Base-by-base conservation (phyloP, 2,113 vertebrate genomes). In the Phylloscopus trochiloides region DNA sequence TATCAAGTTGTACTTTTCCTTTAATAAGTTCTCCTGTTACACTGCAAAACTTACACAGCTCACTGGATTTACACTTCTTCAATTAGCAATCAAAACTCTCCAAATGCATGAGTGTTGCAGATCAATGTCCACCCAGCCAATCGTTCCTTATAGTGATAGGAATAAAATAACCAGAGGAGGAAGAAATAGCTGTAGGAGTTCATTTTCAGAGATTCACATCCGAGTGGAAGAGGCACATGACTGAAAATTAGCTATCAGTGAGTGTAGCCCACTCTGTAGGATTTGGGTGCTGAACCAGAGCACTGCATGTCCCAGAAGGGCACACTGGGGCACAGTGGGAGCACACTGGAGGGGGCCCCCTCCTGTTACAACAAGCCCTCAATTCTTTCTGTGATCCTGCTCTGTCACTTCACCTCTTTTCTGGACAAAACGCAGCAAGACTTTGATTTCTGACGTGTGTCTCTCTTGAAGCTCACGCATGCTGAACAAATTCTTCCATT, bases 1-100 rank as follows among this genome's bases (percentile, higher is more conserved):
- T 80, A 87, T 95, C 87, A 92, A 71, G 14, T 17, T 85, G 92
- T 88, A 43, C 48, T 90, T 97, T 94, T 73, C 47, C 70, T 92
- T 95, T 81, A 78, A 42, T 71, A 91, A 61, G 14, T 81, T 91
- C 81, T 94, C 14, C 10, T 8, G 1, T 65, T 75, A 48, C 9
- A 29, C 57, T 57, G 36, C 45, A 88, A 78, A 94, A 92, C n/a
- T 87, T 52, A 36, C 34, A 67, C 65, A 94, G 24, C 40, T 90
- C 47, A 81, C 47, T 81, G 54, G 78, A 93, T 94, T 95, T 74
- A 71, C 6, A 5, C 58, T 87, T 93, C 88, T 86, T 93, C 87
- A 93, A 50, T 92, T 84, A 95, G 28, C 76, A 92, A 83, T 91
- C 52, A 79, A 77, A 66, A 63, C 20, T 78, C 45, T 96, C 75